These are phyloP conservation scores for Gobiocypris rarus DNA, from an alignment of 2,113 vertebrate species.

Conservation along the genomic window DNA sequence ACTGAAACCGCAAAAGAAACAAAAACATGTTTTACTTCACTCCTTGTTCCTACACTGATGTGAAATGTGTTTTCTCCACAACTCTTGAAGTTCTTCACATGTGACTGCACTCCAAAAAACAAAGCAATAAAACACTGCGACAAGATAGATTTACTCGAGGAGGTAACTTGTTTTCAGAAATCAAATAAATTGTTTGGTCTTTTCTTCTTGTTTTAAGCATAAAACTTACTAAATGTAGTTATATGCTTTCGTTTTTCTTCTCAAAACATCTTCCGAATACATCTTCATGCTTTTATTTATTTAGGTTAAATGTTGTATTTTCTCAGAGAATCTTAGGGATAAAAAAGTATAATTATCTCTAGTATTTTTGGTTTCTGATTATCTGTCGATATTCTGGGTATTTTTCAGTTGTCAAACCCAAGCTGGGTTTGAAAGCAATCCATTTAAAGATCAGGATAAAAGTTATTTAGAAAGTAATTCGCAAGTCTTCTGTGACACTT, in stretches of 20 bases:
- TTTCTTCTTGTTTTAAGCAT: neutral
- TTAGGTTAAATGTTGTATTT: neutral
- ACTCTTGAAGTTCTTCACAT: neutral
- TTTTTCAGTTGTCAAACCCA: neutral
- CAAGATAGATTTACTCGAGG: neutral
- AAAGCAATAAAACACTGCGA: neutral
- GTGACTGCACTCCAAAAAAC: neutral
- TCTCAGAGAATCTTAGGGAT: neutral
- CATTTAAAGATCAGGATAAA: neutral
- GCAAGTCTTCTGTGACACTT: neutral
- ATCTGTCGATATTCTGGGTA: too few species aligned
- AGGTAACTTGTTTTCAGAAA: neutral
- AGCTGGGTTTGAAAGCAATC: too few species aligned
- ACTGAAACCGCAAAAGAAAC: neutral
- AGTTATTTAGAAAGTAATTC: neutral
- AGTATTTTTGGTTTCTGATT: neutral
- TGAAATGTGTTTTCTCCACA: neutral
- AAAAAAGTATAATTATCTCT: neutral
- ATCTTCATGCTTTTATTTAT: neutral
- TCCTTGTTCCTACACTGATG: neutral
- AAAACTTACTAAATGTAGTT: neutral
- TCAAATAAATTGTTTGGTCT: neutral
- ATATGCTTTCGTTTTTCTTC: neutral
- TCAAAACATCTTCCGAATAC: too few species aligned
- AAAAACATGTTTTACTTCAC: neutral